Conservation (phyloP, 2,113 vertebrate species). For the Lichenostomus cassidix region DNA sequence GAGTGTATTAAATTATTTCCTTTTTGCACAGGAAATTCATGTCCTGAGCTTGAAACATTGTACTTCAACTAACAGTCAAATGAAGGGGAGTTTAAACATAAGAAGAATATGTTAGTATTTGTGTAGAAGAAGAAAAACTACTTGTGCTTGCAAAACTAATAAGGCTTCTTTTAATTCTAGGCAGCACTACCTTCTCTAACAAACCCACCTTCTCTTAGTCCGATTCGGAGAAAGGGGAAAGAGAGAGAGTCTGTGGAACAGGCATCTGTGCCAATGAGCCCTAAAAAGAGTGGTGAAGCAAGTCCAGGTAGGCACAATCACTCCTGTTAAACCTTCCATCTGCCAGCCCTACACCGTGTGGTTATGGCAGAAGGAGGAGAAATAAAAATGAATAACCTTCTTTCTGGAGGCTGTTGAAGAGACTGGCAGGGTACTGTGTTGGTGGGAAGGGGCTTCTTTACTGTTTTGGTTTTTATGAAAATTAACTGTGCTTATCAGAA, state of each 20-base stretch:
- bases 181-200: constrained; percentile 90
- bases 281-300: constrained; percentile 87
- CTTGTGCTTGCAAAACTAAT: neutral
- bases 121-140: neutral
- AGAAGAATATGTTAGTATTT: neutral
- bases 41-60: neutral
- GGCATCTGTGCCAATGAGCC: constrained; percentile 84
- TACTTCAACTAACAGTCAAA: neutral
- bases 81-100: neutral
- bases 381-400: neutral
- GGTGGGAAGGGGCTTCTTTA: neutral
- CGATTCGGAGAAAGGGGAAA: constrained; percentile 93
- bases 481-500: neutral
- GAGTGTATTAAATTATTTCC: neutral
- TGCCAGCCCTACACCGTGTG: fast-evolving
- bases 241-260: constrained; percentile 87
- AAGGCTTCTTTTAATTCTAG: constrained; percentile 64
- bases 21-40: neutral
- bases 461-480: neutral
- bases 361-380: neutral
- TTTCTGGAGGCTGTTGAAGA: neutral
- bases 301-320: constrained; percentile 78
- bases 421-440: neutral
- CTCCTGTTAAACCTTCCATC: neutral
- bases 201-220: constrained; percentile 93